phyloP scores from a whole-genome alignment of 2,888 invertebrate species.

The Drosophila neonasuta region DNA sequence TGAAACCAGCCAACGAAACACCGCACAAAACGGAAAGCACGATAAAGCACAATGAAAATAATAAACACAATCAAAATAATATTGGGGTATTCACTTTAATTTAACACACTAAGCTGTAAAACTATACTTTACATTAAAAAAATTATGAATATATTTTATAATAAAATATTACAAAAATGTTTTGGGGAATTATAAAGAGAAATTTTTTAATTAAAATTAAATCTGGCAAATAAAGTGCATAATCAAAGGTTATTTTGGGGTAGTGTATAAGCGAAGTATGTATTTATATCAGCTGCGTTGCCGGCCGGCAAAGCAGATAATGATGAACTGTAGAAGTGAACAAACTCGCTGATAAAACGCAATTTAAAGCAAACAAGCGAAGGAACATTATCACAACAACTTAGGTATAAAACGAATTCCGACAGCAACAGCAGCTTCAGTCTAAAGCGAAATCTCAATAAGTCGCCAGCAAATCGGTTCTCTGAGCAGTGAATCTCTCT shows the following conservation, averaged over 20 bases:
- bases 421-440: slow-evolving; percentile 46
- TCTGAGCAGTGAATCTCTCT: slow-evolving; percentile 5
- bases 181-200: too few relatives aligned
- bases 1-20: slow-evolving; percentile 15
- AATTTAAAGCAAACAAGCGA: slow-evolving; percentile 38
- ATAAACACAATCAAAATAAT: neutral
- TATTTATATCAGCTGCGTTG: slow-evolving; percentile 8
- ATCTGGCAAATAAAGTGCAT: neutral
- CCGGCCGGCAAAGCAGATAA: slow-evolving; percentile 63
- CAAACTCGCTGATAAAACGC: slow-evolving; percentile 40
- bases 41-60: slow-evolving; percentile 16
- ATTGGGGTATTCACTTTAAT: neutral
- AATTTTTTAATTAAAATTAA: too few relatives aligned
- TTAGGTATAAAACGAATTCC: slow-evolving; percentile 56
- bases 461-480: slow-evolving; percentile 31
- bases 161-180: neutral
- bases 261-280: slow-evolving; percentile 22
- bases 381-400: slow-evolving; percentile 15
- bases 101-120: neutral
- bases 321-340: slow-evolving; percentile 22
- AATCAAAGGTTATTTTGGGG: neutral
- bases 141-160: neutral
- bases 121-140: neutral
- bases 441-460: slow-evolving; percentile 37
- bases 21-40: slow-evolving; percentile 25